These are phyloP conservation scores for Trichopoda pennipes DNA, from an alignment of 2,888 invertebrate species.

Conservation along the genomic window DNA sequence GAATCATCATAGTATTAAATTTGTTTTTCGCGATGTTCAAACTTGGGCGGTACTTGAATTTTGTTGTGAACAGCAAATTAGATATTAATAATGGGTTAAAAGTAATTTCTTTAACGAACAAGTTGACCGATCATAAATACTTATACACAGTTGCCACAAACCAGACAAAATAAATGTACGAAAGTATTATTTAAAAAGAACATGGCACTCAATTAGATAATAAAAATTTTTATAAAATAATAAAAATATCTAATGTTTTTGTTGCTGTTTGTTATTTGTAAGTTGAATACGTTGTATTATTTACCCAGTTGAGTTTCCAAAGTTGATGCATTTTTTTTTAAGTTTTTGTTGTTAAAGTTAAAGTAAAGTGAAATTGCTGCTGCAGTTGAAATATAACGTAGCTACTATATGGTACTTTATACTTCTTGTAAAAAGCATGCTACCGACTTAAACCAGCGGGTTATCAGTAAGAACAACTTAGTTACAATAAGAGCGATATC, in stretches of 20 bases:
- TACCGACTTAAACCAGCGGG: slow-evolving; percentile 60
- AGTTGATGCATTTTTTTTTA: background rate
- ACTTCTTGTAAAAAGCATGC: slow-evolving; percentile 47
- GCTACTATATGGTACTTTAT: slow-evolving; percentile 59
- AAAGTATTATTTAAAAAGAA: slow-evolving; percentile 18
- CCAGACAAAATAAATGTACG: slow-evolving; percentile 9
- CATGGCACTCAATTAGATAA: slow-evolving; percentile 46
- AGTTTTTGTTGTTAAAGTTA: slow-evolving; percentile 26
- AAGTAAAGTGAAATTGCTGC: slow-evolving; percentile 16
- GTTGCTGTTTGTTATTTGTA: slow-evolving; percentile 1
- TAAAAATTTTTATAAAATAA: slow-evolving; percentile 30
- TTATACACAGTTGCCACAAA: too few species aligned
- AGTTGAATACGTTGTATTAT: slow-evolving; percentile 10
- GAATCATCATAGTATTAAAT: too few species aligned
- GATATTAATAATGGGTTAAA: slow-evolving; percentile 51
- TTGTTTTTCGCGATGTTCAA: too few species aligned
- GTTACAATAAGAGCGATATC: slow-evolving; percentile 6
- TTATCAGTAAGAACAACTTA: slow-evolving; percentile 48
- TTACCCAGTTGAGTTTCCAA: slow-evolving; percentile 13
- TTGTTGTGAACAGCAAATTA: too few species aligned
- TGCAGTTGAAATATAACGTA: slow-evolving; percentile 49
- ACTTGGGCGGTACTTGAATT: too few species aligned
- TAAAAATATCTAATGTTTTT: background rate
- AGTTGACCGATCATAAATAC: slow-evolving; percentile 38
- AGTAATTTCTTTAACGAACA: slow-evolving; percentile 24